Evolutionary conservation across 2,888 invertebrate genomes (phyloP).

Genomic region (Baronia brevicornis): DNA sequence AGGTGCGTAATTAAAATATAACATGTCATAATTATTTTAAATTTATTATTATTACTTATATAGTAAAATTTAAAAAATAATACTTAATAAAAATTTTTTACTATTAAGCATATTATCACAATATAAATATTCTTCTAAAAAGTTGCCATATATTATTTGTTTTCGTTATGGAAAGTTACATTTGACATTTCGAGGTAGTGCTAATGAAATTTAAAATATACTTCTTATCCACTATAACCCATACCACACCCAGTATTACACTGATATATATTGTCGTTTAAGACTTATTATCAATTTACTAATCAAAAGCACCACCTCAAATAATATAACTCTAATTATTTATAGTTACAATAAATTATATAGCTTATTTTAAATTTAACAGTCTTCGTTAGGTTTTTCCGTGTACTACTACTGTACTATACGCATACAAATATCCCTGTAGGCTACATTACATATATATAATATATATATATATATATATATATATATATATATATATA

Average conservation of each 20-base stretch:
- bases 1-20: no score
- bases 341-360: conserved; percentile 12
- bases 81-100: conserved; percentile 2
- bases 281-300: conserved; percentile 5
- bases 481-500: no score
- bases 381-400: no score
- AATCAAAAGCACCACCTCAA: conserved; percentile 64
- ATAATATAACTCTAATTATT: conserved; percentile 23
- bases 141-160: neutral
- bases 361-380: conserved; percentile 9
- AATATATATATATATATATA: no score
- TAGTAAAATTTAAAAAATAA: conserved; percentile 1
- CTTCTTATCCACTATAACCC: conserved; percentile 2
- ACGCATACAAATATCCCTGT: no score
- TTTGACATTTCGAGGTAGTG: conserved; percentile 46
- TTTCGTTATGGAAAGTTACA: neutral
- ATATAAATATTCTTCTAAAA: conserved; percentile 6
- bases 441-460: no score
- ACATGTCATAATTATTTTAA: no score
- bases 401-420: no score
- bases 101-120: conserved; percentile 12
- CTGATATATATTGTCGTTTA: neutral
- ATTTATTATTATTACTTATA: no score
- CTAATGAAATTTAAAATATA: conserved; percentile 34
- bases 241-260: conserved; percentile 4